Percentiles rank a stretch among this genome's conserved stretches.
These are phyloP conservation scores for Phalacrocorax aristotelis DNA, from an alignment of 2,113 vertebrate genomes.

Conservation along the genomic window DNA sequence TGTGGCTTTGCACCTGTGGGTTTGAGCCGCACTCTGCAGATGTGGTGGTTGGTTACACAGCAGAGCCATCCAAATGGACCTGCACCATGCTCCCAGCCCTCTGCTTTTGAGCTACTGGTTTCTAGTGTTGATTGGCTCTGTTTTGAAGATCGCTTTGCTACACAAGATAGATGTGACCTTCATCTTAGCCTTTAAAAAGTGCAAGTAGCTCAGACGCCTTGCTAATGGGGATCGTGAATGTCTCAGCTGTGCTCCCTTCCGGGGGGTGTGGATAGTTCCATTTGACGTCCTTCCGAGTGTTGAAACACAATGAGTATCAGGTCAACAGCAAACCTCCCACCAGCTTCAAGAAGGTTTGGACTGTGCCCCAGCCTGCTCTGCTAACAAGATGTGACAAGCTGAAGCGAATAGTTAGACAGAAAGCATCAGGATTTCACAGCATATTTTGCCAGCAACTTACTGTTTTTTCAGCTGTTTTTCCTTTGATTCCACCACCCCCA, in stretches of 20 bases:
- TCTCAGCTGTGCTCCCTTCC: neutral
- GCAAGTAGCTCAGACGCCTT: neutral
- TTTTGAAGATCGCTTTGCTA: neutral
- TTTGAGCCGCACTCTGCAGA: neutral
- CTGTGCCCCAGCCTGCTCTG: neutral
- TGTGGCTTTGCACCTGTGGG: fast-evolving
- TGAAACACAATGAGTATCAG: neutral
- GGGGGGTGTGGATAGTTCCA: neutral
- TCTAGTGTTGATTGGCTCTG: neutral
- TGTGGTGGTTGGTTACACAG: neutral
- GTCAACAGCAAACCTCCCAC: neutral
- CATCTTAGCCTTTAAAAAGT: neutral
- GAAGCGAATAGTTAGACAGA: neutral
- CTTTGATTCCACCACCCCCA: too few species aligned
- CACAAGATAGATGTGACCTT: neutral
- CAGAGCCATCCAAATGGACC: neutral
- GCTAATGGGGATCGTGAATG: neutral
- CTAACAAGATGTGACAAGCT: neutral
- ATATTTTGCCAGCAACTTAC: neutral
- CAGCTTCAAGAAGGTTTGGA: neutral
- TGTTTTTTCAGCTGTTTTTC: neutral
- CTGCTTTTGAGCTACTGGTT: neutral
- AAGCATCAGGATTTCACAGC: neutral
- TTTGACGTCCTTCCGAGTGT: neutral
- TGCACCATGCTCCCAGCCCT: fast-evolving